Evolutionary conservation across 2,113 vertebrate species (phyloP).

Genomic region (Donacobius atricapilla): DNA sequence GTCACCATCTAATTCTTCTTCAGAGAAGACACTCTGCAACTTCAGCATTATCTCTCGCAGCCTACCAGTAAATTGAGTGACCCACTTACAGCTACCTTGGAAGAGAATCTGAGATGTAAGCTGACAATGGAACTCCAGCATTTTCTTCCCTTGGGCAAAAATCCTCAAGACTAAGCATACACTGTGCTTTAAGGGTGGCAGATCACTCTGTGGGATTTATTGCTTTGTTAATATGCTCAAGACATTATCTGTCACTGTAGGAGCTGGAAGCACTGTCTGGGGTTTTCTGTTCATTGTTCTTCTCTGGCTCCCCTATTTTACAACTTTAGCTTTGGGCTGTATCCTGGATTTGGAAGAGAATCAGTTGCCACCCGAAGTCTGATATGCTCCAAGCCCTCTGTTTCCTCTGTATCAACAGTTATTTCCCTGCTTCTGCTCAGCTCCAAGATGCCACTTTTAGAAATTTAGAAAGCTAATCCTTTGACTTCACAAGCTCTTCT

Average conservation of each 20-base stretch:
- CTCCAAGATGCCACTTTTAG: not conserved
- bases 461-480: not conserved
- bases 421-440: not conserved
- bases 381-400: not conserved
- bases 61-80: not conserved
- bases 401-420: not conserved
- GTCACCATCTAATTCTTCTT: not conserved
- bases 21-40: not conserved
- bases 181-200: not conserved
- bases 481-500: not conserved
- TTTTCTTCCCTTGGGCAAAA: conserved; percentile 4
- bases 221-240: not conserved
- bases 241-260: not conserved
- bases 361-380: not conserved
- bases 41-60: not conserved
- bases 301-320: not conserved
- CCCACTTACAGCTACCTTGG: not conserved
- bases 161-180: not conserved
- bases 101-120: not conserved
- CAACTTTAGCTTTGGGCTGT: not conserved
- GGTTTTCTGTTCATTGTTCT: not conserved
- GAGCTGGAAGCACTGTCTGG: not conserved
- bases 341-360: not conserved
- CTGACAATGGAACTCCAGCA: not conserved
- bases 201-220: not conserved